A percentile compares a stretch with the other conserved stretches of the same genome.
Conservation (phyloP, 2,113 vertebrate species). For the Peromyscus polionotus region DNA sequence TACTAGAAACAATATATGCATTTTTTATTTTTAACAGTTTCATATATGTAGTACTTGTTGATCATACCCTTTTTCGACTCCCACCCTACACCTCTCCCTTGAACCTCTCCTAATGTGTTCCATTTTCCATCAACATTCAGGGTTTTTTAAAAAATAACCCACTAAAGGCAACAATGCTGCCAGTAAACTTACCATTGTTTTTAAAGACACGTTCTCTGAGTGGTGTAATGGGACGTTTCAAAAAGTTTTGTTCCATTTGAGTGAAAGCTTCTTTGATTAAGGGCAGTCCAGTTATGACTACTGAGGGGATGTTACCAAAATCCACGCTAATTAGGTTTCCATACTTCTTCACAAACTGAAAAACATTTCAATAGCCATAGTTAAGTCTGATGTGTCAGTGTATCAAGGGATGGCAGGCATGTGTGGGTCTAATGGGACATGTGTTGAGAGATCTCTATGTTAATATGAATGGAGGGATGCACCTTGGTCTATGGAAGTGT, state of each 20-base stretch:
- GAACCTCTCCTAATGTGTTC: background rate
- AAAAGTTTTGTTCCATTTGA: slow-evolving; percentile 89
- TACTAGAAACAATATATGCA: background rate
- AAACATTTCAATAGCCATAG: slow-evolving; percentile 37
- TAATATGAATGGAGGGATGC: rapidly evolving
- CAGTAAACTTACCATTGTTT: slow-evolving; percentile 84
- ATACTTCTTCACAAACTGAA: slow-evolving; percentile 88
- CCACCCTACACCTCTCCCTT: background rate
- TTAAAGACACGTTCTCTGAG: slow-evolving; percentile 82
- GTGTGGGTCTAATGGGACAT: background rate
- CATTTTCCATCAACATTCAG: background rate
- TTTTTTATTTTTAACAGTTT: background rate
- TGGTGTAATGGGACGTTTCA: slow-evolving; percentile 86
- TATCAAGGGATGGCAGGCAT: background rate
- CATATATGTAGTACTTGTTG: background rate
- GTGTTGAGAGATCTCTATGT: background rate
- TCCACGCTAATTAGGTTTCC: slow-evolving; percentile 87
- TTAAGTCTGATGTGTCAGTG: background rate
- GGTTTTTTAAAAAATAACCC: background rate
- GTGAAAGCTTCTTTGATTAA: slow-evolving; percentile 90
- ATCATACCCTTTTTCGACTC: too few species aligned
- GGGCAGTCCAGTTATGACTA: slow-evolving; percentile 88
- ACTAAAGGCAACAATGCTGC: background rate
- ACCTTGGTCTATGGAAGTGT: background rate
- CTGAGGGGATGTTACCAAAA: slow-evolving; percentile 74